These are phyloP conservation scores for Vanacampus margaritifer DNA, from an alignment of 2,113 vertebrate species.

Conservation along the genomic window DNA sequence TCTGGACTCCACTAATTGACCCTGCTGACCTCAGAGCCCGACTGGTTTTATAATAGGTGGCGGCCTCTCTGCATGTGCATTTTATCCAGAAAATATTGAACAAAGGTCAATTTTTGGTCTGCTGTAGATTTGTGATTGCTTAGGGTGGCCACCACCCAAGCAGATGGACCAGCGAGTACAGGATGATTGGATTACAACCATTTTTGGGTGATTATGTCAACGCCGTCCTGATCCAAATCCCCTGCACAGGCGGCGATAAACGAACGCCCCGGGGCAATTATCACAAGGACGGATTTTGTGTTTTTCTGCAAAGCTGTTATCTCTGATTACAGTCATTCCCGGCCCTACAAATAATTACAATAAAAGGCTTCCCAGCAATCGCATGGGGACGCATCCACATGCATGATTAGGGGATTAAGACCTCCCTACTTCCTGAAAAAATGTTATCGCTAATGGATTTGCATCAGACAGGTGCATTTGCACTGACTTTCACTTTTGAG, in stretches of 20 bases:
- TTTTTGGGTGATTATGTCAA: conserved; percentile 7
- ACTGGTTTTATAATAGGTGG: no score
- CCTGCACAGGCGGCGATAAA: neutral
- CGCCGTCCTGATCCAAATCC: conserved; percentile 1
- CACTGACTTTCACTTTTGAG: neutral
- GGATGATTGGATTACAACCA: conserved; percentile 1
- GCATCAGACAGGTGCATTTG: neutral
- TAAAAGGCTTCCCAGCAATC: conserved; percentile 3
- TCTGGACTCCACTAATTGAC: no score
- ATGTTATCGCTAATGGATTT: neutral
- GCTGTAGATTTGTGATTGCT: neutral
- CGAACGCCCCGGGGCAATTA: neutral
- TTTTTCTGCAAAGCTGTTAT: conserved; percentile 2
- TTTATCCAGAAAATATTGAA: neutral
- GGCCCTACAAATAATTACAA: neutral
- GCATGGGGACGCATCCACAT: neutral
- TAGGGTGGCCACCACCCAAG: neutral
- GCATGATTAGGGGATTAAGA: neutral
- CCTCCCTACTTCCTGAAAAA: neutral
- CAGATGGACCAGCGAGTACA: neutral
- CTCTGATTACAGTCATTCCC: neutral
- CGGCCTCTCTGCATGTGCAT: neutral
- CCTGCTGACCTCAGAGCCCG: no score
- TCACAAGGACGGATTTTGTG: neutral
- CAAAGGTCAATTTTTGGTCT: neutral